Base-by-base conservation (phyloP, 92 coral and sea anemone genomes). In the Blastomussa wellsi region DNA sequence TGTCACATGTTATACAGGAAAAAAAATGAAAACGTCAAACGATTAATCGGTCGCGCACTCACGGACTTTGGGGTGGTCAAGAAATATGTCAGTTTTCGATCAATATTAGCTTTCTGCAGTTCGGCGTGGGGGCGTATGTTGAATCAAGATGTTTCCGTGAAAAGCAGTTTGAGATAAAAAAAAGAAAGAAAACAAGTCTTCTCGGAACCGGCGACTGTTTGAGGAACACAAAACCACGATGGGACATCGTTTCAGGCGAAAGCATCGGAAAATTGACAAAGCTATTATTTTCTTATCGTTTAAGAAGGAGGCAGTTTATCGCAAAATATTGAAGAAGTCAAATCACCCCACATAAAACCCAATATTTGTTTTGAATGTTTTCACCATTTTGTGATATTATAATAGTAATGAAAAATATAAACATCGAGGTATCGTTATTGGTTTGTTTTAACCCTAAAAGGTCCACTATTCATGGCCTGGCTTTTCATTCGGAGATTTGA, bases 1-100 rank as follows among this genome's bases (percentile, higher is more conserved):
- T 28, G n/a, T n/a, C n/a, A n/a, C n/a, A n/a, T n/a, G n/a, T n/a
- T n/a, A n/a, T n/a, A n/a, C n/a, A n/a, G n/a, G n/a, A n/a, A 22
- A 37, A 29, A 60, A 74, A 73, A 74, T n/a, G 78, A 42, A 74
- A 47, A 74, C 47, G 78, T 41, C 55, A 73, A 73, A 24, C 1
- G 9, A 19, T 22, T 38, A 32, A 72, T 37, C 7, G 5, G 26
- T 44, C 19, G 12, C 19, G 24, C 35, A 12, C 36, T 6, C 0
- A 7, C 10, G 11, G 22, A 2, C 32, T n/a, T n/a, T 5, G 57
- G 11, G 29, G 64, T 22, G 64, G 28, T 22, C 4, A 53, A 57
- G 28, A 28, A 57, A 22, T 28, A 19, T n/a, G 67, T 26, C 67
- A 3, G 16, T 13, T 47, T 74, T 1, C 60, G 51, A 42, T 74